Conservation (phyloP, 2,888 invertebrate genomes). For the Amiota mariae region DNA sequence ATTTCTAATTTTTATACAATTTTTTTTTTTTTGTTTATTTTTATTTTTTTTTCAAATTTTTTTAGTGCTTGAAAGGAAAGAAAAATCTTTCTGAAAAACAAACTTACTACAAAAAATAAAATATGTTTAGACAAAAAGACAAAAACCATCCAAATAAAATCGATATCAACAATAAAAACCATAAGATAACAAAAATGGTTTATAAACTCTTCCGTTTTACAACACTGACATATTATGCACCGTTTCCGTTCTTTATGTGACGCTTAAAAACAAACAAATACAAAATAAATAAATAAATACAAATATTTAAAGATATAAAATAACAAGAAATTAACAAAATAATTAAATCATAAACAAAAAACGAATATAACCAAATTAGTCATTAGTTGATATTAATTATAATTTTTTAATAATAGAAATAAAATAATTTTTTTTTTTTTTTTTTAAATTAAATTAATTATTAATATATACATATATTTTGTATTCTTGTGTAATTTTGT, state of each 20-base stretch:
- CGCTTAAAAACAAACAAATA: background rate
- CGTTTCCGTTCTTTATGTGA: no score
- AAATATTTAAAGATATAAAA: background rate
- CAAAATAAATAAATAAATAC: background rate
- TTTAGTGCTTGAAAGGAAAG: no score
- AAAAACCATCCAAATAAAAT: background rate
- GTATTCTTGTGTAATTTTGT: conserved; percentile 42
- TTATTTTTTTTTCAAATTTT: background rate
- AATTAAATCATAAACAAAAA: conserved; percentile 30
- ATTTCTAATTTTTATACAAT: background rate
- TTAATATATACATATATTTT: conserved; percentile 13
- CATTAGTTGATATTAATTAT: conserved; percentile 59
- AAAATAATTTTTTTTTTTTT: conserved; percentile 41
- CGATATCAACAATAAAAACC: background rate
- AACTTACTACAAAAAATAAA: no score
- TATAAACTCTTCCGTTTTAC: background rate
- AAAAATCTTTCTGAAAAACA: no score
- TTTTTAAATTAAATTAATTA: conserved; percentile 13
- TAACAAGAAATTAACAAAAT: background rate
- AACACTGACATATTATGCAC: background rate
- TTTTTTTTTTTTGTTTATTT: background rate
- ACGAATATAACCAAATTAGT: conserved; percentile 62
- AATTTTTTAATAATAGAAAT: conserved; percentile 19
- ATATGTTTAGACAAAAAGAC: no score
- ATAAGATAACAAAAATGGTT: background rate